Conservation (phyloP, 2,113 vertebrate species). For the Menura novaehollandiae region DNA sequence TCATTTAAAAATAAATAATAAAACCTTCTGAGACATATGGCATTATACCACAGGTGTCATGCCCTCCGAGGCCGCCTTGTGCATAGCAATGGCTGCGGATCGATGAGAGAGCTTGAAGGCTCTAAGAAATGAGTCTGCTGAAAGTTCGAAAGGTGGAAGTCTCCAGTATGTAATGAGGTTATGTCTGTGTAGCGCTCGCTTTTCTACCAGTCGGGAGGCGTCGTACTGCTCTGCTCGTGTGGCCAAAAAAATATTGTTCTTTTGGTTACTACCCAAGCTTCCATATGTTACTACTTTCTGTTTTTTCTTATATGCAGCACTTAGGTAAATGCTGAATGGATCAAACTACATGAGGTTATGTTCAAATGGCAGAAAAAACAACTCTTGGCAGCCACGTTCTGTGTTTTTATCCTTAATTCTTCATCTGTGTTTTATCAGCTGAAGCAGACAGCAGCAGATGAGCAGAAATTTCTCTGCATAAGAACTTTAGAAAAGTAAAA, state of each 20-base stretch:
- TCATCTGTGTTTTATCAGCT: conserved; percentile 73
- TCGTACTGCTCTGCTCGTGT: neutral
- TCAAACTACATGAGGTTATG: conserved; percentile 49
- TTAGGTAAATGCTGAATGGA: conserved; percentile 53
- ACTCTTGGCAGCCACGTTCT: conserved; percentile 55
- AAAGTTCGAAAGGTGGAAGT: conserved; percentile 49
- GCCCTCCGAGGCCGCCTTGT: conserved; percentile 28
- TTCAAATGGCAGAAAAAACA: conserved; percentile 60
- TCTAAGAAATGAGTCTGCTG: conserved; percentile 68
- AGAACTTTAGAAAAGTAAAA: conserved; percentile 43
- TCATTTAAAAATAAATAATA: conserved; percentile 60
- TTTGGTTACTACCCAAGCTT: conserved; percentile 53
- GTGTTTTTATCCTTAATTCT: conserved; percentile 66
- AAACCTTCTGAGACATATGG: conserved; percentile 37
- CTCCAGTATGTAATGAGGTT: conserved; percentile 64
- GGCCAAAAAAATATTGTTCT: conserved; percentile 53
- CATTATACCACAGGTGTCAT: conserved; percentile 25
- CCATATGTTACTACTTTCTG: conserved; percentile 38
- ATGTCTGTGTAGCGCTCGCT: conserved; percentile 19
- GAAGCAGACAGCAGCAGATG: conserved; percentile 65
- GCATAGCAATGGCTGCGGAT: conserved; percentile 54
- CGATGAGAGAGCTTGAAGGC: conserved; percentile 52
- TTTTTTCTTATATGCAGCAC: neutral
- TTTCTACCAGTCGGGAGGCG: neutral
- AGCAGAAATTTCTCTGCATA: conserved; percentile 54